Conservation (phyloP, 1,140 invertebrate species). For the Gryon sp. region DNA sequence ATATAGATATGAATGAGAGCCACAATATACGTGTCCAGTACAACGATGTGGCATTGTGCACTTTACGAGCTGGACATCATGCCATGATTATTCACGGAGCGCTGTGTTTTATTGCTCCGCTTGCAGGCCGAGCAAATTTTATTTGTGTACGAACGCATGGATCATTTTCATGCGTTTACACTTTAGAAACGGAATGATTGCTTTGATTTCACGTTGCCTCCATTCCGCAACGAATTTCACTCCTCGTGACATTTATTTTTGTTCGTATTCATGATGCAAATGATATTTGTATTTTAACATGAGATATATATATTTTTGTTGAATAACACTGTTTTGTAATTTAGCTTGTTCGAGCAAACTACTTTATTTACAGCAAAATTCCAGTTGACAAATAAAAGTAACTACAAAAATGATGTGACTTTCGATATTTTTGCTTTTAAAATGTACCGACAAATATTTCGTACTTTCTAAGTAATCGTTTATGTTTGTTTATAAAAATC, state of each 20-base stretch:
- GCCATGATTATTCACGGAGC: slow-evolving; percentile 78
- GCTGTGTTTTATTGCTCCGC: slow-evolving; percentile 76
- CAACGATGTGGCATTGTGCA: slow-evolving; percentile 71
- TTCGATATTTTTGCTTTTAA: no score
- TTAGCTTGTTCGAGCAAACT: background rate
- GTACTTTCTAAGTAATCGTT: no score
- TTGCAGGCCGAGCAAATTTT: slow-evolving; percentile 49
- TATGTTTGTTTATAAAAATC: no score
- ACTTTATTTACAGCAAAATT: background rate
- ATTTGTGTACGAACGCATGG: slow-evolving; percentile 51
- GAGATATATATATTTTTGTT: background rate
- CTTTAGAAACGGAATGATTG: slow-evolving; percentile 42
- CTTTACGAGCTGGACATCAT: slow-evolving; percentile 75
- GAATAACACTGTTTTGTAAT: background rate
- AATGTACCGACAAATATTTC: no score
- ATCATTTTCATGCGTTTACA: slow-evolving; percentile 55
- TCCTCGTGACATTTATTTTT: slow-evolving; percentile 9
- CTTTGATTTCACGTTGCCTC: slow-evolving; percentile 36
- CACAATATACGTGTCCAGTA: slow-evolving; percentile 62
- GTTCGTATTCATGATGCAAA: slow-evolving; percentile 6
- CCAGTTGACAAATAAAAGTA: no score
- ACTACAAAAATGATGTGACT: no score
- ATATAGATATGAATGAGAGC: slow-evolving; percentile 53
- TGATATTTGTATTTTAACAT: slow-evolving; percentile 6
- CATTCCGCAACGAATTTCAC: slow-evolving; percentile 26